Conservation (phyloP, 1,140 invertebrate genomes). For the Panulirus ornatus region DNA sequence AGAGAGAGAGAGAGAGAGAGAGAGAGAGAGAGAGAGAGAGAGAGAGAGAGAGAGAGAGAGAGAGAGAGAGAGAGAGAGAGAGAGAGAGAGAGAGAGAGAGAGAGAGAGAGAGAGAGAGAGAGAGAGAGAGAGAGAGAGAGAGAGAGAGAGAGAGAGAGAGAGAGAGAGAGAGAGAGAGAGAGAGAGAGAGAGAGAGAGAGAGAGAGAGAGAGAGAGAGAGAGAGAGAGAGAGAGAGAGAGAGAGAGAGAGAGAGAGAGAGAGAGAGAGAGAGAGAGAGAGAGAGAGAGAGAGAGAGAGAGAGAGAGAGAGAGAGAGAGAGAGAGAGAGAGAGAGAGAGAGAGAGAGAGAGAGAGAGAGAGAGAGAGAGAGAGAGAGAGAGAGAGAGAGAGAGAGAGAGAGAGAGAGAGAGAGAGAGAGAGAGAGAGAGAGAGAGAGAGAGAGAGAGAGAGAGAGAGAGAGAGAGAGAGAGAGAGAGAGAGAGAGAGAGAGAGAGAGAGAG, state of each 20-base stretch:
- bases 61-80: neutral
- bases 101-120: neutral
- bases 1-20: neutral
- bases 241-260: neutral
- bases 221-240: neutral
- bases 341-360: neutral
- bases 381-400: neutral
- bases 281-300: neutral
- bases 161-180: neutral
- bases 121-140: neutral
- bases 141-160: neutral
- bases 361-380: neutral
- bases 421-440: neutral
- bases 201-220: neutral
- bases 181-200: neutral
- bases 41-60: neutral
- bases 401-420: neutral
- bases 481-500: neutral
- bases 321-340: neutral
- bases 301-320: neutral
- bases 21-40: neutral
- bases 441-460: neutral
- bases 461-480: neutral
- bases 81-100: neutral
- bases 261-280: neutral